phyloP scores from a whole-genome alignment of 2,888 invertebrate species.

The Crematogaster levior region DNA sequence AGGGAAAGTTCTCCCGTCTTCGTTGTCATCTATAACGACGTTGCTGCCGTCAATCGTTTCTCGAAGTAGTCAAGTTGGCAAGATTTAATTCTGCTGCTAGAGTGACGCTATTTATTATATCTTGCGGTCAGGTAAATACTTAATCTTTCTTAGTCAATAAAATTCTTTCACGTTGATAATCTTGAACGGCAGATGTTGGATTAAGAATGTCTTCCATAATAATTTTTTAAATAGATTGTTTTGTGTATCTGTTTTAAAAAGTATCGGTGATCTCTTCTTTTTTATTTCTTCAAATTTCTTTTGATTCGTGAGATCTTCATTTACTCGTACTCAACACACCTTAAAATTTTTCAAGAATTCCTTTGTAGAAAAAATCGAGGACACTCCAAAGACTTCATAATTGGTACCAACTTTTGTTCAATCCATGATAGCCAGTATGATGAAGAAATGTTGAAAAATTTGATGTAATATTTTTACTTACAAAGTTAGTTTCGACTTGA shows the following conservation, averaged over 20 bases:
- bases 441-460: constrained; percentile 1
- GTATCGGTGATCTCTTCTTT: background rate
- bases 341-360: background rate
- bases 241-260: background rate
- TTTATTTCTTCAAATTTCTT: background rate
- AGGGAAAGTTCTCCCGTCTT: constrained; percentile 56
- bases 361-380: background rate
- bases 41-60: constrained; percentile 52
- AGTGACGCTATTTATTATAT: constrained; percentile 2
- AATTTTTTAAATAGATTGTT: background rate
- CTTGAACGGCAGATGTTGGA: constrained; percentile 8
- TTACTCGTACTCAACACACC: background rate
- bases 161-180: constrained; percentile 11
- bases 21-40: constrained; percentile 66
- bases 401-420: background rate
- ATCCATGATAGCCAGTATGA: background rate
- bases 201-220: constrained; percentile 6
- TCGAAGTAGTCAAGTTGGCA: constrained; percentile 1
- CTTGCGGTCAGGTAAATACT: background rate
- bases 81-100: background rate
- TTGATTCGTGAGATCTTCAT: background rate
- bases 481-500: too few relatives aligned
- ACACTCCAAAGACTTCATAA: background rate
- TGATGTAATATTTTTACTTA: background rate
- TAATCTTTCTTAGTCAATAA: constrained; percentile 20